A percentile compares a stretch with the other conserved stretches of the same genome.
Conservation (phyloP, 1,140 invertebrate species). For the Macrotrachela quadricornifera region DNA sequence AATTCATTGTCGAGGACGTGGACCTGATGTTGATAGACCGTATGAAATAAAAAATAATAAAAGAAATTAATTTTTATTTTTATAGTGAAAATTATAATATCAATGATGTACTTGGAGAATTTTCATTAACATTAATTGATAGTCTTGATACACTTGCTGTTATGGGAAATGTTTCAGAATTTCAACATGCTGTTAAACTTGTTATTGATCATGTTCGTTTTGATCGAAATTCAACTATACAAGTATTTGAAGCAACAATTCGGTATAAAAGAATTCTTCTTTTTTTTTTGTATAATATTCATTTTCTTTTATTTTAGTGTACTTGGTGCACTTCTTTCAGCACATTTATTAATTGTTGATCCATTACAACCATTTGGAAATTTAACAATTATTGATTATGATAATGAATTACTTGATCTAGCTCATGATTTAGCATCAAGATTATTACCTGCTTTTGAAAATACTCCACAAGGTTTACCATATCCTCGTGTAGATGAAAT, state of each 20-base stretch:
- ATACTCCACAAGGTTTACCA: slow-evolving; percentile 34
- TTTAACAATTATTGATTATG: slow-evolving; percentile 34
- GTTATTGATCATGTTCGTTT: slow-evolving; percentile 42
- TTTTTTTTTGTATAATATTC: no score
- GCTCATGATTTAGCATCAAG: slow-evolving; percentile 40
- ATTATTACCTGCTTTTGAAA: slow-evolving; percentile 42
- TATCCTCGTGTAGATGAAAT: slow-evolving; percentile 36
- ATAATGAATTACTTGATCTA: slow-evolving; percentile 39
- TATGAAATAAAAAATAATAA: slow-evolving; percentile 40
- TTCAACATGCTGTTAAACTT: slow-evolving; percentile 39
- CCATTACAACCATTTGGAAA: slow-evolving; percentile 38
- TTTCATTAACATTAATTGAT: slow-evolving; percentile 37
- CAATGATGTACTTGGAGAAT: slow-evolving; percentile 48
- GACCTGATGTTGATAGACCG: slow-evolving; percentile 41
- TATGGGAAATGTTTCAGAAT: slow-evolving; percentile 37
- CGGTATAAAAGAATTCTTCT: slow-evolving; percentile 25
- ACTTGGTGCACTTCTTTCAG: slow-evolving; percentile 42
- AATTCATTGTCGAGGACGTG: slow-evolving; percentile 36
- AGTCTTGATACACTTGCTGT: slow-evolving; percentile 36
- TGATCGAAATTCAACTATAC: slow-evolving; percentile 42
- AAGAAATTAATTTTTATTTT: no score
- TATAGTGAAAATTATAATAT: slow-evolving; percentile 36
- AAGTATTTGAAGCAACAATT: slow-evolving; percentile 49
- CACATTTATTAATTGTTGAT: slow-evolving; percentile 45
- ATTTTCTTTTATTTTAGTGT: slow-evolving; percentile 29